phyloP scores from a whole-genome alignment of 2,888 invertebrate genomes.

The Ennomos erosarius region DNA sequence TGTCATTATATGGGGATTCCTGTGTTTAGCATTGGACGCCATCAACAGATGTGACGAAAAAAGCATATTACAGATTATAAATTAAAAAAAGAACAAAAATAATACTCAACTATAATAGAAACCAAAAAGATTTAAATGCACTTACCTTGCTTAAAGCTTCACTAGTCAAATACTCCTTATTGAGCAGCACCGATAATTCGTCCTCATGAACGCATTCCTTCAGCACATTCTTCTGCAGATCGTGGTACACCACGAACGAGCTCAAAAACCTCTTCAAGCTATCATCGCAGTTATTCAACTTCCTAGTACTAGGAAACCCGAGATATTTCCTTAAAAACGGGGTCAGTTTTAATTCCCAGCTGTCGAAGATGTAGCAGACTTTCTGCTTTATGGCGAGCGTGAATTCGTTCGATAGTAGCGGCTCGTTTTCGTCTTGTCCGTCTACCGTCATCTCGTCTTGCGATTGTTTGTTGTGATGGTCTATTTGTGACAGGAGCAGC shows the following conservation, averaged over 20 bases:
- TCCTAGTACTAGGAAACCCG: constrained; percentile 67
- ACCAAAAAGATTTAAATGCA: too few species aligned
- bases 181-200: constrained; percentile 56
- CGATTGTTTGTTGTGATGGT: constrained; percentile 59
- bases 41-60: too few species aligned
- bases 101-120: too few species aligned
- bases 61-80: too few species aligned
- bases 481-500: constrained; percentile 85
- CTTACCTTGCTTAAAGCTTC: constrained; percentile 54
- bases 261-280: constrained; percentile 73
- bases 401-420: constrained; percentile 86
- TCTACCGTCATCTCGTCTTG: constrained; percentile 65
- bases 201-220: constrained; percentile 53
- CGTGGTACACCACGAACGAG: constrained; percentile 85
- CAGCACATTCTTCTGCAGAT: constrained; percentile 78
- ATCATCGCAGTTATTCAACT: constrained; percentile 57
- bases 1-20: too few species aligned
- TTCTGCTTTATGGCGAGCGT: constrained; percentile 87
- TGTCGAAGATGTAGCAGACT: constrained; percentile 80
- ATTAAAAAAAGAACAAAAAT: too few species aligned
- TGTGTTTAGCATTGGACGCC: too few species aligned
- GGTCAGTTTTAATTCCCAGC: constrained; percentile 79
- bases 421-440: constrained; percentile 64
- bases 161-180: constrained; percentile 49
- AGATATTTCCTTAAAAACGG: constrained; percentile 80